phyloP scores from a whole-genome alignment of 2,888 invertebrate genomes.

The Luperina nickerlii region DNA sequence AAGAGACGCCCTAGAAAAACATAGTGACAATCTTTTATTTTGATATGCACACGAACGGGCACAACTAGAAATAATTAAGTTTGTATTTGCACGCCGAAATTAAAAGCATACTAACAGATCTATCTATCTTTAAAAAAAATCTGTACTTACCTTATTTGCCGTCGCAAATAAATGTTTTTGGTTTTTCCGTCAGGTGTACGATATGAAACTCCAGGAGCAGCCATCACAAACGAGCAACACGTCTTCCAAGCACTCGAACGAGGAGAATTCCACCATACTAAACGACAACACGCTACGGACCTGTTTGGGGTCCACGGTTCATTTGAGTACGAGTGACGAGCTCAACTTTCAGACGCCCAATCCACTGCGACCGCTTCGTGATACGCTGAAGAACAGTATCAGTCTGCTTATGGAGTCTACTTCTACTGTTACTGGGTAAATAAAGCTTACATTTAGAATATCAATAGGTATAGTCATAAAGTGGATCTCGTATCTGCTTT shows the following conservation, averaged over 20 bases:
- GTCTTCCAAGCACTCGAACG: slow-evolving; percentile 69
- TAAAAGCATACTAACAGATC: neutral
- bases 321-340: slow-evolving; percentile 85
- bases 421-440: slow-evolving; percentile 78
- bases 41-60: too few relatives aligned
- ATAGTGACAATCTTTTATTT: too few relatives aligned
- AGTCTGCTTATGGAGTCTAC: slow-evolving; percentile 84
- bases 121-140: neutral
- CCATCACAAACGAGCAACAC: slow-evolving; percentile 78
- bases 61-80: neutral
- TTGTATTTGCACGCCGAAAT: neutral
- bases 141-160: neutral
- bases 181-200: slow-evolving; percentile 77
- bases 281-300: slow-evolving; percentile 79
- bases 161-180: neutral
- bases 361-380: slow-evolving; percentile 84
- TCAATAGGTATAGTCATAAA: neutral
- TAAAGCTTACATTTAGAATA: slow-evolving; percentile 15
- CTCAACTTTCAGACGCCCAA: slow-evolving; percentile 80
- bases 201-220: slow-evolving; percentile 84
- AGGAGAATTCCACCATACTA: slow-evolving; percentile 73
- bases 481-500: neutral
- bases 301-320: slow-evolving; percentile 84
- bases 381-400: slow-evolving; percentile 86
- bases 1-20: too few relatives aligned